These are phyloP conservation scores for Megalopta genalis DNA, from an alignment of 1,140 invertebrate genomes.

Conservation along the genomic window DNA sequence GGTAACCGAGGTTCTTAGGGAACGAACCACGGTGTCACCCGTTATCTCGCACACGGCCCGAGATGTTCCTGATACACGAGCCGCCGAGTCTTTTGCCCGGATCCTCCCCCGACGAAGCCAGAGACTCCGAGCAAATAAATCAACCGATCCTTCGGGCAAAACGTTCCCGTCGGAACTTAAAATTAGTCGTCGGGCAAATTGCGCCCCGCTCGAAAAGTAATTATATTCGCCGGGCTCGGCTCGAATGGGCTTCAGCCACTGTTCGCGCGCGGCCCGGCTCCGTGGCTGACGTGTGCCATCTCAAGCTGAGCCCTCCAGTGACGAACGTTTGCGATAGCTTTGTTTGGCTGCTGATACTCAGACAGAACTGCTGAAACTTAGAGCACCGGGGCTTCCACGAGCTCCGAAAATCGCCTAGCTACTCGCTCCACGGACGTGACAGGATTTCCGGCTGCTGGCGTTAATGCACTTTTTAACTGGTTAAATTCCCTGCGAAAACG, in stretches of 20 bases:
- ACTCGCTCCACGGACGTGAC: no score
- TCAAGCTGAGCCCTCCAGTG: background rate
- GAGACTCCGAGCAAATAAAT: conserved; percentile 31
- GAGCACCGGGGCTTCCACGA: no score
- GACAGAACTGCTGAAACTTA: no score
- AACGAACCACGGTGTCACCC: conserved; percentile 35
- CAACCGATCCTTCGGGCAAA: conserved; percentile 15
- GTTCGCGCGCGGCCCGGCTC: background rate
- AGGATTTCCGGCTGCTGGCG: no score
- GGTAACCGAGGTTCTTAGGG: conserved; percentile 1
- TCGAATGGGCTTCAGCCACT: background rate
- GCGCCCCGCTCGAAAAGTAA: conserved; percentile 27
- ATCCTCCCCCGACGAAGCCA: background rate
- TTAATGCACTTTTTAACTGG: no score
- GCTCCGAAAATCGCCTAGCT: no score
- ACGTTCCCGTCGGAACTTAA: conserved; percentile 38
- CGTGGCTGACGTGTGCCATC: background rate
- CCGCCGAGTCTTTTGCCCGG: conserved; percentile 23
- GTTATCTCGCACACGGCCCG: conserved; percentile 22
- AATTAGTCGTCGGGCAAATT: conserved; percentile 41
- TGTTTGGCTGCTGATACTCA: no score
- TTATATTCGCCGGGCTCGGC: conserved; percentile 14
- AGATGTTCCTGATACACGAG: background rate
- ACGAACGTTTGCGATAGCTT: background rate
- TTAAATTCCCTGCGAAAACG: no score